Conservation (phyloP, 2,888 invertebrate species). For the Artemia sinica region DNA sequence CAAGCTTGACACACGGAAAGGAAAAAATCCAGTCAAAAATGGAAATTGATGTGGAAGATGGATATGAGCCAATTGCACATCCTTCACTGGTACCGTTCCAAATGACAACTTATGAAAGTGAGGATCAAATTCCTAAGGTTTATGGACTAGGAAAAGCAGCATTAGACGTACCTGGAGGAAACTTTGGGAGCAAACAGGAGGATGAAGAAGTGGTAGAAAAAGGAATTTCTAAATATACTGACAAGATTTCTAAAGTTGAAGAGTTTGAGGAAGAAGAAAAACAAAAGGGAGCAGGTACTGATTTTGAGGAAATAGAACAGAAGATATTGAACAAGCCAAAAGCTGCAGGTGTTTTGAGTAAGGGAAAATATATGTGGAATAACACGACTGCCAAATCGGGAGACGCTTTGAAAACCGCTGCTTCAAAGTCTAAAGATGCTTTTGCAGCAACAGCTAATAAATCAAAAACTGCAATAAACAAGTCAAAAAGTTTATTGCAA, state of each 20-base stretch:
- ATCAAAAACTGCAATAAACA: conserved; percentile 3
- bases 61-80: conserved; percentile 8
- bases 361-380: neutral
- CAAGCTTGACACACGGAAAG: neutral
- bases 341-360: neutral
- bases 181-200: neutral
- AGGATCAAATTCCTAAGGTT: neutral
- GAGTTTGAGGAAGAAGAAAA: neutral
- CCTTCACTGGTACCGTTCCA: neutral
- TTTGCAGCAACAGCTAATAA: conserved; percentile 21
- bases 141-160: neutral
- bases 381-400: neutral
- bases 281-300: neutral
- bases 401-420: neutral
- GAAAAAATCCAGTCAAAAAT: neutral
- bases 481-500: conserved; percentile 14
- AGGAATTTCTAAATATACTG: too few relatives aligned
- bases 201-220: neutral
- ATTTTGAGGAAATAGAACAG: too few relatives aligned
- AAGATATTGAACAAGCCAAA: neutral
- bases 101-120: conserved; percentile 8
- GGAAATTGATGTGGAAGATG: conserved; percentile 6
- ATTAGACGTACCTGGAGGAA: too few relatives aligned
- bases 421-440: neutral
- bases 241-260: neutral